Conservation (phyloP, 2,113 vertebrate genomes). For the Chunga burmeisteri region DNA sequence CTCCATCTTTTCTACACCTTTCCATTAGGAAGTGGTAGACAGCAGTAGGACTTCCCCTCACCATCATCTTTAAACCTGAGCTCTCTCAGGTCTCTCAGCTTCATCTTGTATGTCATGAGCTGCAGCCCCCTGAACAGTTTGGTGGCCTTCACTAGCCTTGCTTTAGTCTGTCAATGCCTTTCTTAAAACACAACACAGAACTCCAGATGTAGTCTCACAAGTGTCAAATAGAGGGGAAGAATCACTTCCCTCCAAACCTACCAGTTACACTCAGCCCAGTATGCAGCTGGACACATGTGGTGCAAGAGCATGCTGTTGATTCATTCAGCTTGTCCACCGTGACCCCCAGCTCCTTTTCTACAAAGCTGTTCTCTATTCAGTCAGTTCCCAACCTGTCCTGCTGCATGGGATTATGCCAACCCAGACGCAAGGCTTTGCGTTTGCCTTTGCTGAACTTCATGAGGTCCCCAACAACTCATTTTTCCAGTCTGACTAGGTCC, state of each 20-base stretch:
- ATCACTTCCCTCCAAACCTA: background rate
- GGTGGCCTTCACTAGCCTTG: background rate
- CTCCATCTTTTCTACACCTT: background rate
- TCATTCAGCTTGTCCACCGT: background rate
- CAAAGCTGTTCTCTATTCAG: background rate
- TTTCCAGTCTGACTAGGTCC: conserved; percentile 2
- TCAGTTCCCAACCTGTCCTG: background rate
- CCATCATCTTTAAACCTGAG: background rate
- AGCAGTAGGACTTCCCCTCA: background rate
- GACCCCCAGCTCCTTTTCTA: background rate
- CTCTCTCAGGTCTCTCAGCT: background rate
- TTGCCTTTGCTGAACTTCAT: background rate
- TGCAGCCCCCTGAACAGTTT: background rate
- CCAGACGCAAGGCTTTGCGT: background rate
- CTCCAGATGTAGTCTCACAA: background rate
- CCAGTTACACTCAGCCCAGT: background rate
- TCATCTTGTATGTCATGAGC: background rate
- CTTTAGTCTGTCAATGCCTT: background rate
- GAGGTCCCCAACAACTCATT: background rate
- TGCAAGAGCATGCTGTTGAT: background rate
- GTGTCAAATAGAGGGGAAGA: background rate
- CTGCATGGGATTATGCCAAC: background rate
- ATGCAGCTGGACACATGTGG: background rate
- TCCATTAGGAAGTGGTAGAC: background rate
- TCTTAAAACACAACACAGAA: background rate